These are phyloP conservation scores for Pterobdella sp. DNA, from an alignment of 2,888 invertebrate genomes.

Conservation along the genomic window DNA sequence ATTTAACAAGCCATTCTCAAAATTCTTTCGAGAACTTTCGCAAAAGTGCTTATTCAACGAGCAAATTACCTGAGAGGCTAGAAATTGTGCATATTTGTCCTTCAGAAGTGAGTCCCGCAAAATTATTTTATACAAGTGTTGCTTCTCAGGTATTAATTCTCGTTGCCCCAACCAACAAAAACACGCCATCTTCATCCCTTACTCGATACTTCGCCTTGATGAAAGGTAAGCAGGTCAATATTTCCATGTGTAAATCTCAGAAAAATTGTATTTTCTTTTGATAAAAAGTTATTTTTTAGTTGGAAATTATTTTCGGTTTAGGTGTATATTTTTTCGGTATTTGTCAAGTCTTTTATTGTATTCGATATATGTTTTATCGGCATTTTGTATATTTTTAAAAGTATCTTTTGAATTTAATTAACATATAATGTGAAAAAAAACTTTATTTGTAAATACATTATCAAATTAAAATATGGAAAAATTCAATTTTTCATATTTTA, in stretches of 20 bases:
- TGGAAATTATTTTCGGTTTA: no score
- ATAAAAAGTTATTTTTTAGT: no score
- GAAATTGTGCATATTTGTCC: not conserved
- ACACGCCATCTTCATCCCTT: not conserved
- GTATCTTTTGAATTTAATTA: not conserved
- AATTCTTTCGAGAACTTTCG: not conserved
- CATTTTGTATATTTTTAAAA: no score
- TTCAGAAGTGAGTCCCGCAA: not conserved
- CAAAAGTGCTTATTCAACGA: no score
- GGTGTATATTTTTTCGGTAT: no score
- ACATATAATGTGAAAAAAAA: not conserved
- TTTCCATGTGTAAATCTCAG: no score
- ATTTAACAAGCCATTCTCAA: not conserved
- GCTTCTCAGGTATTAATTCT: not conserved
- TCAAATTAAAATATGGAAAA: no score
- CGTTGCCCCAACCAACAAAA: not conserved
- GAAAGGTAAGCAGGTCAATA: not conserved
- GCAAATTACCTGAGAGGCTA: not conserved
- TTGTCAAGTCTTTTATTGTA: no score
- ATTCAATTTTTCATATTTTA: no score
- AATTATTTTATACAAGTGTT: not conserved
- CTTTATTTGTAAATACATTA: no score
- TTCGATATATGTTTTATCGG: no score
- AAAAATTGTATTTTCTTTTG: no score
- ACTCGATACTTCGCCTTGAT: not conserved